phyloP scores from a whole-genome alignment of 2,888 invertebrate genomes.

The Zonitis immaculata region DNA sequence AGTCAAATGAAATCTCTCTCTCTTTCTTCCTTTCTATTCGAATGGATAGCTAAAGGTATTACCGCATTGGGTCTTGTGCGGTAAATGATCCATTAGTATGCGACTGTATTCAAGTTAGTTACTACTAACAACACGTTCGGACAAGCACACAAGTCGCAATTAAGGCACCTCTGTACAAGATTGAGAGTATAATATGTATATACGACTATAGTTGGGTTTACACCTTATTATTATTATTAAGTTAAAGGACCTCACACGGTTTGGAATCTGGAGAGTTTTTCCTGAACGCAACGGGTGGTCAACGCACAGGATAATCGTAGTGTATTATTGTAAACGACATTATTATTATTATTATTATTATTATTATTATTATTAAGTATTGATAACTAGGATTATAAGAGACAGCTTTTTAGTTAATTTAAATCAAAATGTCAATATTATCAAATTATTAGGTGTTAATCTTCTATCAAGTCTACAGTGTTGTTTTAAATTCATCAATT shows the following conservation, averaged over 20 bases:
- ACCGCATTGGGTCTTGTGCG: conserved; percentile 24
- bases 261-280: conserved; percentile 13
- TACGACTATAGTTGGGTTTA: too few species aligned
- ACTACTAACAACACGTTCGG: conserved; percentile 26
- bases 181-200: too few species aligned
- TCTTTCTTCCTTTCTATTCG: too few species aligned
- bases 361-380: too few species aligned
- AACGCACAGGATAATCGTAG: not conserved
- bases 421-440: not conserved
- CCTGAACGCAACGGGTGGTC: conserved; percentile 13
- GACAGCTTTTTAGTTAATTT: not conserved
- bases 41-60: too few species aligned
- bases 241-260: conserved; percentile 28
- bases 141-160: conserved; percentile 28
- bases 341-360: too few species aligned
- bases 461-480: conserved; percentile 12
- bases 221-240: too few species aligned
- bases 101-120: conserved; percentile 21
- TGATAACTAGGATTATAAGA: too few species aligned
- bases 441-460: conserved; percentile 6
- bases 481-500: conserved; percentile 14
- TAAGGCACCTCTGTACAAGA: conserved; percentile 29
- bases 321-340: too few species aligned
- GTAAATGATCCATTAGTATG: conserved; percentile 28
- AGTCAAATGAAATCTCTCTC: too few species aligned